Evolutionary conservation across 2,113 vertebrate genomes (phyloP).

Genomic region (Trochalopteron elliotii): DNA sequence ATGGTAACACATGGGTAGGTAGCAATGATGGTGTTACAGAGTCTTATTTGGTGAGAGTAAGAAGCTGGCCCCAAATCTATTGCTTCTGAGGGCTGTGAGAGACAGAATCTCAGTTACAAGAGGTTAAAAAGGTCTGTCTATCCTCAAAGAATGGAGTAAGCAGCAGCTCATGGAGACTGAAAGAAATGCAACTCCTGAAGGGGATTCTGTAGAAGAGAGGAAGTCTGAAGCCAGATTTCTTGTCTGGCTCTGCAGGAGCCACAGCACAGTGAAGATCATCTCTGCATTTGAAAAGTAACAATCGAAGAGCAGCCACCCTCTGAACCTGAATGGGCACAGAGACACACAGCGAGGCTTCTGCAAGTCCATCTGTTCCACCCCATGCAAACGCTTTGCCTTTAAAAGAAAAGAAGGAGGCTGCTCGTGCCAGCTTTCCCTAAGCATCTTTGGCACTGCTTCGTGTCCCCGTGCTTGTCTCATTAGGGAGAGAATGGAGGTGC

Average conservation of each 20-base stretch:
- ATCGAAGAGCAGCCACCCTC: background rate
- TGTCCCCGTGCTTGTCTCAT: conserved; percentile 7
- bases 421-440: background rate
- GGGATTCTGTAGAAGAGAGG: background rate
- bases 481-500: conserved; percentile 57
- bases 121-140: background rate
- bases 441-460: background rate
- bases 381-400: background rate
- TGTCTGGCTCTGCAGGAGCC: conserved; percentile 10
- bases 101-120: background rate
- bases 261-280: background rate
- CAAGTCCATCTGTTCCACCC: conserved; percentile 4
- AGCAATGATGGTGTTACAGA: rapidly evolving
- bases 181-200: background rate
- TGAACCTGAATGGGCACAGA: background rate
- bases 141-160: conserved; percentile 37
- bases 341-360: background rate
- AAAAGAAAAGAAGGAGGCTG: conserved; percentile 7
- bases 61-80: background rate
- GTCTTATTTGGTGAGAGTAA: background rate
- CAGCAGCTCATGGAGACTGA: conserved; percentile 8
- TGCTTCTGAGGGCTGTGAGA: background rate
- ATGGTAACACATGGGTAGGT: background rate
- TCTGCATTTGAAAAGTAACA: background rate
- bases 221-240: conserved; percentile 7